phyloP scores from a whole-genome alignment of 1,140 invertebrate genomes.

The honey bee (Apis mellifera) region Amel_HAv3.1 CM009942.2:229501-230000 shows the following conservation, averaged over 20 bases:
- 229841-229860: constrained; percentile 55
- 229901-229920: constrained; percentile 18
- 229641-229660: not conserved
- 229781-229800: not conserved
- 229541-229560: not conserved
- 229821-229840: constrained; percentile 62
- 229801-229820: constrained; percentile 60
- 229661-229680: not conserved
- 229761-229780: not conserved
- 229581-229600: not conserved
- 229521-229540: too few species aligned
- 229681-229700: not conserved
- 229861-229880: constrained; percentile 75
- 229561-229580: not conserved
- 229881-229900: constrained; percentile 73
- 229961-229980: constrained; percentile 28
- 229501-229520: too few species aligned
- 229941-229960: constrained; percentile 17
- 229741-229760: not conserved
- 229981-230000: constrained; percentile 19
- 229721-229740: not conserved
- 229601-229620: not conserved
- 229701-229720: not conserved
- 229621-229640: not conserved
- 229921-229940: not conserved